Percentiles rank a stretch among this genome's conserved stretches.
phyloP scores from a whole-genome alignment of 2,797 vertebrate species.

The Rhabdomys pumilio region DNA sequence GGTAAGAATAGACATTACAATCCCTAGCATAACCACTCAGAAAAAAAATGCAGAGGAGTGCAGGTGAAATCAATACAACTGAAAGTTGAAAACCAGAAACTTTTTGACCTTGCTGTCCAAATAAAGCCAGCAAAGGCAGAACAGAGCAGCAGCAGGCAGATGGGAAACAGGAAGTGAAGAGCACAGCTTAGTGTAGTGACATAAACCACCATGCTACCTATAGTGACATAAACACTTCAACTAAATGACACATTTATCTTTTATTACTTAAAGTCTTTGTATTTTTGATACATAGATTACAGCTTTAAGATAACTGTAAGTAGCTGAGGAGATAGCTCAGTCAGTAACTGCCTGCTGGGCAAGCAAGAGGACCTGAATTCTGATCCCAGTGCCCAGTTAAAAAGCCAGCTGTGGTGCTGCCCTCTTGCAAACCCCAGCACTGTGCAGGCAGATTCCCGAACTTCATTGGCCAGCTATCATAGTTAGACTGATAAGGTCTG shows the following conservation, averaged over 20 bases:
- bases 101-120: conserved; percentile 48
- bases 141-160: not conserved
- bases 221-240: conserved; percentile 25
- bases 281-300: not conserved
- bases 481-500: not conserved
- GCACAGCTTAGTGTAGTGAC: not conserved
- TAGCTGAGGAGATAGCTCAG: not conserved
- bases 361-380: not conserved
- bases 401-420: no score
- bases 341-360: not conserved
- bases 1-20: not conserved
- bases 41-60: conserved; percentile 10
- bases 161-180: not conserved
- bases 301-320: not conserved
- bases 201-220: not conserved
- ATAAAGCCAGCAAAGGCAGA: conserved; percentile 49
- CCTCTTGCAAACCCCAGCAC: not conserved
- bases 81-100: conserved; percentile 64
- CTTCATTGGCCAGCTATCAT: not conserved
- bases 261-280: not conserved
- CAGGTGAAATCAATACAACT: not conserved
- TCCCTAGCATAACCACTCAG: not conserved
- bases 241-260: conserved; percentile 47
- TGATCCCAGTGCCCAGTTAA: not conserved
- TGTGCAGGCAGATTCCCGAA: not conserved